Evolutionary conservation across 1,140 invertebrate species (phyloP), one percentile per base, ranked within the genome.

Genomic region (Drosophila malerkotliana): DNA sequence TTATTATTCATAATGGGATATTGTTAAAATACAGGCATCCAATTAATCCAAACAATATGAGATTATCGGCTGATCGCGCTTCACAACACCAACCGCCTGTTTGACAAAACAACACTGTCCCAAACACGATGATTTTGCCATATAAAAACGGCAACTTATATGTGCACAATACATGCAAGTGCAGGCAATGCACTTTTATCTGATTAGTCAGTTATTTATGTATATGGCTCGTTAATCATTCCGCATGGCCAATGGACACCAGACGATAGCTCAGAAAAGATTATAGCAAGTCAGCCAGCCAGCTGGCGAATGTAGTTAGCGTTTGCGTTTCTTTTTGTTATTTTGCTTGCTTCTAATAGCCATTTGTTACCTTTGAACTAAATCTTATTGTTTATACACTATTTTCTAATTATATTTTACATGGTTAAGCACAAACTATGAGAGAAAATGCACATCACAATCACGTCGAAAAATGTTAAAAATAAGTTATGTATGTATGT

Each of bases 361-460:
- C 47, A 53, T 30, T 30, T 24, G 56, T 85, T 85, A 85, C 82
- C 82, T 87, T 88, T 87, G 74, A 79, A 88, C 83, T 88, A 61
- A 82, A 61, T 88, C 73, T 76, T 79, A 87, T 82, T 76, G 75
- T 67, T 82, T 68, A 76, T 88, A 82, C 72, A 88, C 83, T 85
- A 87, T 52, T 45, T 26, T 47, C 82, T 85, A 85, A 81, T 87
- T 66, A 58, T 48, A 75, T 75, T 87, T 87, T 88, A 88, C 81
- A 85, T 85, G 81, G 68, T 85, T 80, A 84, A 85, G 81, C 81
- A 85, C 81, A 68, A 80, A 87, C 77, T 85, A 82, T 82, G 69
- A 83, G 85, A 82, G 69, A 87, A 87, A 87, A 87, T 87, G 82
- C 81, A 85, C 81, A 85, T 84, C 81, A 48, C 45, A 47, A 59